A percentile compares a stretch with the other conserved stretches of the same genome.
These are phyloP conservation scores for Lithophane semibrunnea DNA, from an alignment of 2,888 invertebrate genomes.

Conservation along the genomic window DNA sequence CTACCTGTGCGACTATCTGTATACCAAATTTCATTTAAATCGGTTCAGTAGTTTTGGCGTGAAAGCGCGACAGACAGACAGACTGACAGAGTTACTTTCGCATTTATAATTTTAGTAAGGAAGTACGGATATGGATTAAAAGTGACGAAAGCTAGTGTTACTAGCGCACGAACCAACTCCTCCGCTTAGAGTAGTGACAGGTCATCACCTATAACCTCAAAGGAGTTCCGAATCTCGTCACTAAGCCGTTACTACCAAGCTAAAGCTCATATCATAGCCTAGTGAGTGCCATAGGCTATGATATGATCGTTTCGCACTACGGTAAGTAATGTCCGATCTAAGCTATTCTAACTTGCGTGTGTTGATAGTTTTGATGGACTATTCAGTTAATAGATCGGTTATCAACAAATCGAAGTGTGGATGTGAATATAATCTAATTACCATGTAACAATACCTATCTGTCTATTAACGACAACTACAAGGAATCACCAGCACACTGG, in stretches of 20 bases:
- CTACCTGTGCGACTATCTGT: no score
- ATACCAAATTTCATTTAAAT: no score
- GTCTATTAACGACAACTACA: background rate
- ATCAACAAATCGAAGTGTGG: background rate
- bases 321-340: background rate
- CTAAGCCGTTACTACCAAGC: background rate
- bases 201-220: background rate
- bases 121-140: background rate
- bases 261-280: background rate
- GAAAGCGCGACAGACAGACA: no score
- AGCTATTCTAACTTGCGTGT: background rate
- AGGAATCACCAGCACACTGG: background rate
- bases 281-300: background rate
- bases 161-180: background rate
- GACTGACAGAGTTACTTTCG: no score
- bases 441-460: no score
- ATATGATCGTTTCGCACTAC: background rate
- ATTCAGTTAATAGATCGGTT: background rate
- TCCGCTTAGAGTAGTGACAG: background rate
- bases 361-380: background rate
- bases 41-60: no score
- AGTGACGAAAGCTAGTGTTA: fast-evolving
- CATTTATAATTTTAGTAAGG: no score
- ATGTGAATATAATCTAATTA: background rate
- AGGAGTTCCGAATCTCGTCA: background rate